phyloP scores from a whole-genome alignment of 2,113 vertebrate genomes.

The Psilopsiagon aymara region DNA sequence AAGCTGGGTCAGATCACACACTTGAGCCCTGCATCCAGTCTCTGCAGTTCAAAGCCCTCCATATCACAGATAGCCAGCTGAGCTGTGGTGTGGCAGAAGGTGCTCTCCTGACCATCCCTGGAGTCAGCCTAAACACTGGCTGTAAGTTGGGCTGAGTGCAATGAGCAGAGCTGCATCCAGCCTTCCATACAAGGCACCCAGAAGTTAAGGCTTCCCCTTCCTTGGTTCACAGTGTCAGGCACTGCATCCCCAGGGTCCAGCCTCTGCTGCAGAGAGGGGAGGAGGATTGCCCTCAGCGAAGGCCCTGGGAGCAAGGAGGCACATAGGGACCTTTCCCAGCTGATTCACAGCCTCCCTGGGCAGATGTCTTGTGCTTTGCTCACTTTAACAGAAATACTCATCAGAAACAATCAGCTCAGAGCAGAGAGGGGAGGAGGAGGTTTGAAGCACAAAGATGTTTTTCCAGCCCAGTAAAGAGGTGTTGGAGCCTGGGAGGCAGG shows the following conservation, averaged over 20 bases:
- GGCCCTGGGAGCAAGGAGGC: not conserved
- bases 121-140: accelerated
- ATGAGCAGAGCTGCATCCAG: not conserved
- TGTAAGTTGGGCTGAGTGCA: accelerated
- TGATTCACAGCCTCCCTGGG: not conserved
- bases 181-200: not conserved
- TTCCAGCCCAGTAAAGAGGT: not conserved
- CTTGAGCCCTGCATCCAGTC: accelerated
- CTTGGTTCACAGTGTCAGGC: accelerated
- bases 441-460: not conserved
- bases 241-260: accelerated
- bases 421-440: not conserved
- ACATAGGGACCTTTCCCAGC: not conserved
- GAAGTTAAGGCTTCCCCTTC: not conserved
- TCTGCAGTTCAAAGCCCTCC: accelerated
- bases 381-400: not conserved
- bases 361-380: not conserved
- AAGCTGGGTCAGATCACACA: not conserved
- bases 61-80: not conserved
- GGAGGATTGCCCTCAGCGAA: not conserved
- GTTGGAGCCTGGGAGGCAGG: not conserved
- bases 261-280: not conserved
- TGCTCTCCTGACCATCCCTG: accelerated
- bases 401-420: not conserved
- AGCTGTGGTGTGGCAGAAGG: not conserved